A percentile compares a stretch with the other conserved stretches of the same genome.
phyloP scores from a whole-genome alignment of 1,140 invertebrate species.

The Chironomus tepperi region DNA sequence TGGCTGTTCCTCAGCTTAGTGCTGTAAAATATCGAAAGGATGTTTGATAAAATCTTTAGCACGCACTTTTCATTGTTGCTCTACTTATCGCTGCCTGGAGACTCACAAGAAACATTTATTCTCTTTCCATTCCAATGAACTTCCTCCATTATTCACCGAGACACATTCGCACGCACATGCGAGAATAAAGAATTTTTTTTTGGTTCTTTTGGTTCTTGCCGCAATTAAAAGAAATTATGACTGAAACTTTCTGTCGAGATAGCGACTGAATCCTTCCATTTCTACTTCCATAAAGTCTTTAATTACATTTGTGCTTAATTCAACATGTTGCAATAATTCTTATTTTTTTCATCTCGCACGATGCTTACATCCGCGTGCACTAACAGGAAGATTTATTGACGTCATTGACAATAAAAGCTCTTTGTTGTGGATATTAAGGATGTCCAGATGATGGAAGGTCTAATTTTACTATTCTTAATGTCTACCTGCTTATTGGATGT shows the following conservation, averaged over 20 bases:
- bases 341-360: too few relatives aligned
- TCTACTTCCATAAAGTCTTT: slow-evolving; percentile 3
- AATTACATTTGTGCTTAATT: not conserved
- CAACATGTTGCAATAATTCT: too few relatives aligned
- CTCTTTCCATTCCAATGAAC: not conserved
- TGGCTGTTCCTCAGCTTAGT: not conserved
- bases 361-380: not conserved
- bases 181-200: not conserved
- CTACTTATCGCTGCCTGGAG: not conserved
- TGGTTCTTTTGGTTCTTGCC: not conserved
- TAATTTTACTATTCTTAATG: too few relatives aligned
- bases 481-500: too few relatives aligned
- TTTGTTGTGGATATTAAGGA: not conserved
- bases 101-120: not conserved
- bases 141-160: not conserved
- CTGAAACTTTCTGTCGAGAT: not conserved
- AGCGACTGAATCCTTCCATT: not conserved
- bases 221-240: not conserved
- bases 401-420: slow-evolving; percentile 5
- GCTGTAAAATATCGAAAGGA: not conserved
- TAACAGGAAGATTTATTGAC: not conserved
- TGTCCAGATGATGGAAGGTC: not conserved
- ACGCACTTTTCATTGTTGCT: not conserved
- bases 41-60: not conserved
- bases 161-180: not conserved